Evolutionary conservation across 1,140 invertebrate species (phyloP), one percentile per base, ranked within the genome.

Genomic region (Gonatopus flavifemur): DNA sequence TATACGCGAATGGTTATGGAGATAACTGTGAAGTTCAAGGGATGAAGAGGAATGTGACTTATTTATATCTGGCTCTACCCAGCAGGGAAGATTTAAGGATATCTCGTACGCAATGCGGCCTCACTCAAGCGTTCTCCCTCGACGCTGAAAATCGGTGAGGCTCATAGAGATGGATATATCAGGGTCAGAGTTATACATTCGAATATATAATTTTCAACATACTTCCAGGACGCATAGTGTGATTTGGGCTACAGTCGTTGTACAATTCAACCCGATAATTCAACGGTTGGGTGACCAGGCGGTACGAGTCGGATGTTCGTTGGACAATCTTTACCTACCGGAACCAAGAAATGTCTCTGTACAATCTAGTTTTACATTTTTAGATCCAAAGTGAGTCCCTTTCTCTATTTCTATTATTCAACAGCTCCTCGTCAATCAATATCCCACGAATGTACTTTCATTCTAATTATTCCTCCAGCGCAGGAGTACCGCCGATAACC

Each of bases 211-310:
- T n/a, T n/a, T n/a, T n/a, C n/a, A n/a, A n/a, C n/a, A n/a, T n/a
- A n/a, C n/a, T n/a, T 32, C 5, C 45, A 76, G 80, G 38, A 74
- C 69, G 0, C 62, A 56, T 1, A 69, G 67, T 12, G 55, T 75
- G 21, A 68, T 73, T 20, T 80, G 77, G 55, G 78, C 80, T 8
- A 77, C 80, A 0, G 67, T 85, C n/a, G 76, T 84, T 0, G 72
- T 85, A 12, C 83, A 85, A 56, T 79, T 81, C 44, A 83, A 85
- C 60, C 81, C 82, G 1, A 76, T 84, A 40, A 81, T 85, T 18
- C 83, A 85, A 52, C 69, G 81, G 36, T 66, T 80, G 15, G 82
- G 81, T 3, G 83, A 85, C 58, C 69, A 81, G 38, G 76, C 83
- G 3, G 73, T 84, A 16, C 76, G 76, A 53, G 66, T 84, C 0